Evolutionary conservation across 2,888 invertebrate species (phyloP), one percentile per base, ranked within the genome.

Genomic region (Tortrix viridana): DNA sequence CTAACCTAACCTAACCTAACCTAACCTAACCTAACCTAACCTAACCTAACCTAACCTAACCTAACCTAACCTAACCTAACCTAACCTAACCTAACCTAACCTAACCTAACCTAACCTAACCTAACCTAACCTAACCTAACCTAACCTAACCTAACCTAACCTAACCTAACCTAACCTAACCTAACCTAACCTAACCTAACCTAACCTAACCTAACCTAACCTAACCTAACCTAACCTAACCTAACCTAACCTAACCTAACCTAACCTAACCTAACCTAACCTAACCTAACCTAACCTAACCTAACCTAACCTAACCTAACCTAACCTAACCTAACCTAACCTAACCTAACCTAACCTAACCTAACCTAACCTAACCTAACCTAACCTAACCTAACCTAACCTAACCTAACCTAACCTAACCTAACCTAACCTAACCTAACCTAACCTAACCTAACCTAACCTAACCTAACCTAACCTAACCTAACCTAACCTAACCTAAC

Each of bases 261-360:
- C 61, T 61, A 62, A 62, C 62, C 56, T 62, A 62, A 62, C 62
- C 62, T 62, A 62, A 49, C 49, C 49, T 49, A 49, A 49, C 49
- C 53, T 53, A 58, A 52, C 63, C 37, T 53, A 38, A 53, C 54
- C 60, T 57, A 60, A 60, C 67, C 47, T 55, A 55, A 20, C 53
- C 43, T 48, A 65, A 67, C 57, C 48, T 48, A 62, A 59, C 59
- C 56, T 58, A 50, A 61, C 57, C 65, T 55, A 26, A 54, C 53
- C 55, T 48, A 46, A 46, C 48, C 43, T 54, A 59, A 59, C 44
- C 49, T 64, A 68, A 66, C 66, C 66, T 68, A 67, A 68, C 68
- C 73, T 70, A 71, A 72, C 71, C 73, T 71, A 70, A 70, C 71
- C 70, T 69, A 72, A 69, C 69, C 68, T 68, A 68, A 68, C 68